Percentiles rank a stretch among this genome's conserved stretches.
These are phyloP conservation scores for Ptyas mucosa DNA, from an alignment of 2,113 vertebrate species.

Conservation along the genomic window DNA sequence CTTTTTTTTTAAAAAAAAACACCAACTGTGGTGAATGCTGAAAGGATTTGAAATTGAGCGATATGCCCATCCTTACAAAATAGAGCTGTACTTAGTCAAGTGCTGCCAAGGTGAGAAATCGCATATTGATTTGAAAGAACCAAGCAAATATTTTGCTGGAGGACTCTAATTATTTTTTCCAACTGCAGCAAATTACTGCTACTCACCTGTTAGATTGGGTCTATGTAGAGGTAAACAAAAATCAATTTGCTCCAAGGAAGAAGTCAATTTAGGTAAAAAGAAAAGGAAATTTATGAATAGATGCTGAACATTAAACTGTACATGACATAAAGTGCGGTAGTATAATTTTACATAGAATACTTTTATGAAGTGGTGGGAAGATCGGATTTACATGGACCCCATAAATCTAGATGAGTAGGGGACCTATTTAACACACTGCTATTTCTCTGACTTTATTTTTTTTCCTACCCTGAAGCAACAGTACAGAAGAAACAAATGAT, in stretches of 20 bases:
- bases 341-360: not conserved
- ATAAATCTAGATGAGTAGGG: not conserved
- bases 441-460: not conserved
- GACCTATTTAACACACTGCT: not conserved
- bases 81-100: not conserved
- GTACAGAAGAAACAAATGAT: not conserved
- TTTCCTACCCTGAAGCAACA: not conserved
- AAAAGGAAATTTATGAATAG: not conserved
- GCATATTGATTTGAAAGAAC: not conserved
- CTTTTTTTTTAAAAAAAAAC: not conserved
- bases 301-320: not conserved
- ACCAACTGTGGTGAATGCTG: not conserved
- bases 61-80: not conserved
- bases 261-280: conserved; percentile 2
- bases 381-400: not conserved
- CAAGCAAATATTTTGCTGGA: not conserved
- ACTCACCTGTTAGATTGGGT: not conserved
- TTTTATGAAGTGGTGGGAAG: not conserved
- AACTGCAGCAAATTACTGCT: not conserved
- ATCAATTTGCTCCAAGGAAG: not conserved
- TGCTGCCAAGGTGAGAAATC: not conserved
- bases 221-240: not conserved
- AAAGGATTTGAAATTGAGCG: not conserved
- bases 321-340: not conserved
- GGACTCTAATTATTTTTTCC: not conserved